Evolutionary conservation across 2,113 vertebrate species (phyloP), one percentile per base, ranked within the genome.

Genomic region (Tychaedon coryphoeus): DNA sequence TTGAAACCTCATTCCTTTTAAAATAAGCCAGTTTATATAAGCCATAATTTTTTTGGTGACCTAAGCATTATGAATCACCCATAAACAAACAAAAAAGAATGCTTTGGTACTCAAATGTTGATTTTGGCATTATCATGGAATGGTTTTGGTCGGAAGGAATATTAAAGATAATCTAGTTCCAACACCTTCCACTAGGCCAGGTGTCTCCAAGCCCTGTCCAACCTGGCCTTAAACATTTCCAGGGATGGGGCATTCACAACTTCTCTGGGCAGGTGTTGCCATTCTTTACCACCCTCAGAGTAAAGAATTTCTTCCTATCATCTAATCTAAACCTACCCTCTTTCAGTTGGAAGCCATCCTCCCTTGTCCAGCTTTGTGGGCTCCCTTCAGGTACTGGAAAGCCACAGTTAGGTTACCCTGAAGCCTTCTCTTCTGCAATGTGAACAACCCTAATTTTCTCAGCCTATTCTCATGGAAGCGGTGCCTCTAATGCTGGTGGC

Each of bases 401-500:
- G 38, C 14, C 14, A 8, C 26, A 38, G 0, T 51, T 69, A 23
- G 18, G 33, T 60, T 43, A 53, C 4, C 6, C 38, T 0, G 1
- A 53, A 69, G 19, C 26, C 19, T 14, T 23, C 12, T 45, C 28
- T 53, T 77, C 33, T 53, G 22, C 23, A 60, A 4, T 6, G 1
- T 28, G 33, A 61, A 12, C 45, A 38, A 38, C 6, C 14, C 22
- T 14, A 5, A 28, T 86, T 77, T 19, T 69, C 28, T 69, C n/a
- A 45, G 38, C 23, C 23, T 45, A 53, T 36, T 9, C 28, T 53
- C 23, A 7, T 10, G 2, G 64, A 12, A 53, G 18, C 28, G 47
- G 1, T n/a, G 9, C 6, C 45, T 53, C 38, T 76, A 3, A 22
- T 45, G 1, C 2, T 60, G 17, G 4, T 43, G 17, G 0, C 29